phyloP scores from a whole-genome alignment of 2,797 vertebrate genomes.

The Adelosebastes latens region DNA sequence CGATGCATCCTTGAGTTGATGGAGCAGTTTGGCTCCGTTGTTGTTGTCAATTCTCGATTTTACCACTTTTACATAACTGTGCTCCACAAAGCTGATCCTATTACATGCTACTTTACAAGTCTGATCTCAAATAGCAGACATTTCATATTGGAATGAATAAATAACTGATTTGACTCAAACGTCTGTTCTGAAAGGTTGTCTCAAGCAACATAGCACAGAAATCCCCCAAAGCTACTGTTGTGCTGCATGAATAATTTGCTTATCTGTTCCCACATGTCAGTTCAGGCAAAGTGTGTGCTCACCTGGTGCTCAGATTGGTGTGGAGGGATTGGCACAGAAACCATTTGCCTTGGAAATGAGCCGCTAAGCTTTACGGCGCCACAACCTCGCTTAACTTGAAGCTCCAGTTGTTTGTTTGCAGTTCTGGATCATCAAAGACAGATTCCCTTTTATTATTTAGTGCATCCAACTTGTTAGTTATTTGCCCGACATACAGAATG shows the following conservation, averaged over 20 bases:
- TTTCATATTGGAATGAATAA: background rate
- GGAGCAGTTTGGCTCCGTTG: background rate
- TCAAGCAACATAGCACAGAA: background rate
- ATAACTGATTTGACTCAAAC: background rate
- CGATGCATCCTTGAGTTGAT: background rate
- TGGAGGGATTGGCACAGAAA: background rate
- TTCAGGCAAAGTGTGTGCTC: slow-evolving; percentile 5
- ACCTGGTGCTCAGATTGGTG: slow-evolving; percentile 15
- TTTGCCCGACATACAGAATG: background rate
- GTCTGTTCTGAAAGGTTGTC: background rate
- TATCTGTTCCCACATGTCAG: background rate
- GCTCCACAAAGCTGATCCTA: background rate
- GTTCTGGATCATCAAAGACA: background rate
- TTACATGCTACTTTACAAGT: background rate
- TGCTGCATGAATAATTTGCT: slow-evolving; percentile 6
- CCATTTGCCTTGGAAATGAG: slow-evolving; percentile 36
- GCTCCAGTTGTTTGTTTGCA: background rate
- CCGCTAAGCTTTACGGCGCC: background rate
- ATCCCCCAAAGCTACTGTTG: background rate
- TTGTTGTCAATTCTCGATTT: background rate
- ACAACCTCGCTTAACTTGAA: background rate
- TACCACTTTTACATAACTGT: background rate
- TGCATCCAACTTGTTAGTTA: background rate
- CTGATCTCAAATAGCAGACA: background rate
- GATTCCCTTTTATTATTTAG: background rate